Evolutionary conservation across 2,113 vertebrate genomes (phyloP), one percentile per base, ranked within the genome.

Genomic region (Sceloporus undulatus): DNA sequence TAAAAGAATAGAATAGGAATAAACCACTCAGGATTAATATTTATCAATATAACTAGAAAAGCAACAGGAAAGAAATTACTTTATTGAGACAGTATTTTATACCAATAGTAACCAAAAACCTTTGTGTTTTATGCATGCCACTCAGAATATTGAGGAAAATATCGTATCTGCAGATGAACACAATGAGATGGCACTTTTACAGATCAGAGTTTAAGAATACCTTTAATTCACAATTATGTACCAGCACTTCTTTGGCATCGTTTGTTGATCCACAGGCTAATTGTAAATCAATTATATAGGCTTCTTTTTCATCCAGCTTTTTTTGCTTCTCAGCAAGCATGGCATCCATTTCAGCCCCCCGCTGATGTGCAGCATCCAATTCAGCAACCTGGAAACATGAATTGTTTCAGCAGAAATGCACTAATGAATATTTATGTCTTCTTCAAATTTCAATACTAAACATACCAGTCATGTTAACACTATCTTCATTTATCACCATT

Each of bases 251-350:
- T 84, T 10, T 81, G 80, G 92, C 4, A 81, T 89, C 81, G 40
- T 91, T 94, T 25, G 93, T 85, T 80, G 97, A 97, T 65, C 92
- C 96, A 83, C 95, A 70, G 0, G 96, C 96, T 18, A 95, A 92
- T 79, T 98, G 98, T 88, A 98, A 94, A 91, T 98, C 98, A 8
- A 97, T 91, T 21, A 98, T 98, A 52, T 98, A 98, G 4, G 97
- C 97, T 93, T 98, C 98, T 84, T 98, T 98, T 74, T 98, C 98
- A 25, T 95, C 91, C 88, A 98, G 85, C 90, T 97, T 98, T 94
- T 94, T 97, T 82, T 98, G 97, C 81, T 92, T 98, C 92, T 98
- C 97, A 7, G 95, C 96, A 94, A 98, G 95, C 98, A 98, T 98
- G 2, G 91, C 81, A 85, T 98, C 98, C 95, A 98, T 97, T 48